Percentiles rank a stretch among this genome's conserved stretches.
Evolutionary conservation across 2,888 invertebrate species (phyloP).

Genomic region (Cetonia aurata): DNA sequence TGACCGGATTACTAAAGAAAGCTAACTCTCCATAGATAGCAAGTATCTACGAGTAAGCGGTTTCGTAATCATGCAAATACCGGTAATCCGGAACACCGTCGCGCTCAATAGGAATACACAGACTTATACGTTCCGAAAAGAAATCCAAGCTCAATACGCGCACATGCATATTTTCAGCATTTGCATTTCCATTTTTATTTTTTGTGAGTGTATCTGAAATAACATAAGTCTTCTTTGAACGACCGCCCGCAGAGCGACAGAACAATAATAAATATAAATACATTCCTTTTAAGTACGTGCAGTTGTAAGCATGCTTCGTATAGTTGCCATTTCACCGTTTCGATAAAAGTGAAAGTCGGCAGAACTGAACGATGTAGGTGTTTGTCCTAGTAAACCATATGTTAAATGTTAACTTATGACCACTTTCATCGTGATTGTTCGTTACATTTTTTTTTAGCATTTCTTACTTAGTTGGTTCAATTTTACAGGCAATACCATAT

Average conservation of each 20-base stretch:
- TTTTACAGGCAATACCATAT: constrained; percentile 19
- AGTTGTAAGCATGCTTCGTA: constrained; percentile 50
- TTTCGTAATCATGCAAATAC: too few relatives aligned
- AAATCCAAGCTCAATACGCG: constrained; percentile 2
- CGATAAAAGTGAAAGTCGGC: constrained; percentile 54
- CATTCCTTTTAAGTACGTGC: constrained; percentile 33
- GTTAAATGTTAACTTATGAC: constrained; percentile 52
- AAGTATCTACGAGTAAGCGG: too few relatives aligned
- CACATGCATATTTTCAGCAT: neutral
- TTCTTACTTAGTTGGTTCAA: constrained; percentile 5
- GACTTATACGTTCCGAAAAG: neutral
- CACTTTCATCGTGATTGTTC: constrained; percentile 43
- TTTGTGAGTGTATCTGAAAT: constrained; percentile 10
- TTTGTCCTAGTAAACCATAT: constrained; percentile 50
- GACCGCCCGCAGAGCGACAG: constrained; percentile 19
- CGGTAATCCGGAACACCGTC: too few relatives aligned
- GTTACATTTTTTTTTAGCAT: constrained; percentile 18
- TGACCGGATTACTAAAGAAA: too few relatives aligned
- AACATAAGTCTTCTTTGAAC: constrained; percentile 17
- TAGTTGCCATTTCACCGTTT: constrained; percentile 47
- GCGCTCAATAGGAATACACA: neutral
- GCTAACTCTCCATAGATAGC: too few relatives aligned
- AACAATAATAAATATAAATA: constrained; percentile 32
- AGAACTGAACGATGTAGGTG: constrained; percentile 49
- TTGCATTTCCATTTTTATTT: constrained; percentile 4